phyloP scores from a whole-genome alignment of 2,888 invertebrate species.

The Venusia cambrica region DNA sequence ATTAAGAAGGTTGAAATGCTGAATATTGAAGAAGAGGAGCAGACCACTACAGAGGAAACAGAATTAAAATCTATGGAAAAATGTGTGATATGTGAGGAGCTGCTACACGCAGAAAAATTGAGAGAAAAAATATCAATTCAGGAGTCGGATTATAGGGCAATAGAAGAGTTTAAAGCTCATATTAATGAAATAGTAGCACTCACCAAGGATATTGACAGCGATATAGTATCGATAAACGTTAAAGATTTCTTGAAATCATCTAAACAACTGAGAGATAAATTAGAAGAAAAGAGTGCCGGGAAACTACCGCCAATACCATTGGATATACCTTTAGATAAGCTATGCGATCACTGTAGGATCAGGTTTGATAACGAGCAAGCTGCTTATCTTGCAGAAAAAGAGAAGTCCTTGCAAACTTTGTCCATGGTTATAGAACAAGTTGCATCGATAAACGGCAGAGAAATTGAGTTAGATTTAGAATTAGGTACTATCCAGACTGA shows the following conservation, averaged over 20 bases:
- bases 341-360: slow-evolving; percentile 7
- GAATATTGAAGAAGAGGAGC: no score
- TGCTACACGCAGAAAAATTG: neutral
- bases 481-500: slow-evolving; percentile 40
- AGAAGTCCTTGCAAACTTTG: neutral
- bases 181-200: slow-evolving; percentile 34
- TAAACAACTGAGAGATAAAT: slow-evolving; percentile 31
- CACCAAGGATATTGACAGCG: slow-evolving; percentile 33
- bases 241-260: slow-evolving; percentile 37
- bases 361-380: slow-evolving; percentile 7
- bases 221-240: slow-evolving; percentile 24
- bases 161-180: slow-evolving; percentile 34
- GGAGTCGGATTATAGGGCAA: slow-evolving; percentile 13
- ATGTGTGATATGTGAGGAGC: slow-evolving; percentile 24
- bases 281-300: slow-evolving; percentile 14
- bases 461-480: slow-evolving; percentile 27
- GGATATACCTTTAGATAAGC: slow-evolving; percentile 1
- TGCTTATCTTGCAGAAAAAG: neutral
- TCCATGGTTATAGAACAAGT: no score
- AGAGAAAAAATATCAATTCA: neutral
- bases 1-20: no score
- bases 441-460: no score
- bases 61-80: no score
- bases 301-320: slow-evolving; percentile 2
- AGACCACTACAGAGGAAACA: no score